A percentile compares a stretch with the other conserved stretches of the same genome.
These are phyloP conservation scores for Stercorarius parasiticus DNA, from an alignment of 2,113 vertebrate genomes.

Conservation along the genomic window DNA sequence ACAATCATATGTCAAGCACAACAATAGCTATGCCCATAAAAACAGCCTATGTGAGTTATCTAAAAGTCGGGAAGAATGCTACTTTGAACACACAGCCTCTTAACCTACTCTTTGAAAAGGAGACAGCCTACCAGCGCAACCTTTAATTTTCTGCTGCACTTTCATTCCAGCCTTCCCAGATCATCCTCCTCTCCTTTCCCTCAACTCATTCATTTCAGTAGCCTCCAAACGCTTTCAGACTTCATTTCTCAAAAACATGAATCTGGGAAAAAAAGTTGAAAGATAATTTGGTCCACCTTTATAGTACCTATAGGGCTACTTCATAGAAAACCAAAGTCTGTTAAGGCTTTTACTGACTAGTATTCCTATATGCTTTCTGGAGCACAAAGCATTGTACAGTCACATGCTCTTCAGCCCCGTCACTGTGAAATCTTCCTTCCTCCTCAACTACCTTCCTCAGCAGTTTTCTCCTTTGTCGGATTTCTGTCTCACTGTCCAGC, in stretches of 20 bases:
- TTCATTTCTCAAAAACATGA: background rate
- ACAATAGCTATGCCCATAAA: background rate
- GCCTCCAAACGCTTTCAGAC: background rate
- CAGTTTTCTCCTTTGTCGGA: background rate
- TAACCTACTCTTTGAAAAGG: background rate
- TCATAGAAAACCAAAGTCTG: background rate
- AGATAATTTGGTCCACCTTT: background rate
- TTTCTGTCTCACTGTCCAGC: background rate
- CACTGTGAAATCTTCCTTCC: background rate
- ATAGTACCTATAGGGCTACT: background rate
- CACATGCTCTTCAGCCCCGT: background rate
- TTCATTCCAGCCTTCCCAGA: background rate
- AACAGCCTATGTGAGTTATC: background rate
- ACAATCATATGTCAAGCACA: background rate
- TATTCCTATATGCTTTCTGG: background rate
- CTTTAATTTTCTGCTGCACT: background rate
- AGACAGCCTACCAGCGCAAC: background rate
- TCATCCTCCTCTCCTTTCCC: background rate
- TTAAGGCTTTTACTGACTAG: background rate
- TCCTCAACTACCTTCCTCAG: background rate
- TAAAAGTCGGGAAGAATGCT: background rate
- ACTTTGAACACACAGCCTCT: background rate
- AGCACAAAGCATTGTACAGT: background rate
- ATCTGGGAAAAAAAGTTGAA: background rate
- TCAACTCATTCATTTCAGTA: background rate